Percentiles rank a stretch among this genome's conserved stretches.
Conservation (phyloP, 1,140 invertebrate genomes). For the Rhynchophorus ferrugineus region DNA sequence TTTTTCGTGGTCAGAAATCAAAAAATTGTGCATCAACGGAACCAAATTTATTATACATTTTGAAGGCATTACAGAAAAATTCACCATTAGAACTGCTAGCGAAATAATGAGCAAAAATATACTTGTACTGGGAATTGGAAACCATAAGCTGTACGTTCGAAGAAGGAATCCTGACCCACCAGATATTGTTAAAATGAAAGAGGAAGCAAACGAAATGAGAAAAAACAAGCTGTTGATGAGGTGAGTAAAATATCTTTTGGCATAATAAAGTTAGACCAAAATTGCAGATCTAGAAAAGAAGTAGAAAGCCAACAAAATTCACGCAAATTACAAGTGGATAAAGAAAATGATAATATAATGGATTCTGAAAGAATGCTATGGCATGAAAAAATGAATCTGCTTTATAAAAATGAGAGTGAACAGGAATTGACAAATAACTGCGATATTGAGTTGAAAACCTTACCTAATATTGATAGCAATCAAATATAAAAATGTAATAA, state of each 20-base stretch:
- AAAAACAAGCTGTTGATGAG: slow-evolving; percentile 24
- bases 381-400: neutral
- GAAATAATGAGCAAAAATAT: slow-evolving; percentile 68
- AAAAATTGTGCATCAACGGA: slow-evolving; percentile 71
- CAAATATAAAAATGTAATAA: too few relatives aligned
- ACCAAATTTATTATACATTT: slow-evolving; percentile 73
- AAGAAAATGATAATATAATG: slow-evolving; percentile 65
- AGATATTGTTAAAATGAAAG: slow-evolving; percentile 36
- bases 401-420: too few relatives aligned
- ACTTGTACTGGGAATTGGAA: slow-evolving; percentile 67
- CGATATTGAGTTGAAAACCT: too few relatives aligned
- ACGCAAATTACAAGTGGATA: slow-evolving; percentile 78
- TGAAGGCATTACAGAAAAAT: slow-evolving; percentile 66
- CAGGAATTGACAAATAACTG: too few relatives aligned
- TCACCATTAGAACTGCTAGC: slow-evolving; percentile 65
- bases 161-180: slow-evolving; percentile 44
- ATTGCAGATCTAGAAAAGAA: slow-evolving; percentile 31
- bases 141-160: slow-evolving; percentile 70
- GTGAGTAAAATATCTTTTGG: slow-evolving; percentile 11
- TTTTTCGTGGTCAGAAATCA: slow-evolving; percentile 47
- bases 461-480: too few relatives aligned
- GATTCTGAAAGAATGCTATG: slow-evolving; percentile 88
- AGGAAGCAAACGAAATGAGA: slow-evolving; percentile 30
- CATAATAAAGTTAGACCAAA: slow-evolving; percentile 29
- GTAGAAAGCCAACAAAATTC: slow-evolving; percentile 29